phyloP scores from a whole-genome alignment of 2,113 vertebrate genomes.

The Anolis carolinensis region DNA sequence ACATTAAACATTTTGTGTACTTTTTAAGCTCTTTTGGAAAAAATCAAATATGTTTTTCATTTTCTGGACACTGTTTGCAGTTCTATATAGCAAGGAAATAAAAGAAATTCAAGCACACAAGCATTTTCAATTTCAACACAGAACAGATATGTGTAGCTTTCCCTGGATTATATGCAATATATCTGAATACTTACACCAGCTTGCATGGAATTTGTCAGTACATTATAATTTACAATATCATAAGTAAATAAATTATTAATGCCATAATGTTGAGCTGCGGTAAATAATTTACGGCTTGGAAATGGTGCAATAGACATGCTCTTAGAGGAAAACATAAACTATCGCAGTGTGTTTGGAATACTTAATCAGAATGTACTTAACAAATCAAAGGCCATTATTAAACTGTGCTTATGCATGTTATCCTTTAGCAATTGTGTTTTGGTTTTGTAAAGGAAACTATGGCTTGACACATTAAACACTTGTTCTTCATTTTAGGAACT shows the following conservation, averaged over 20 bases:
- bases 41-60: neutral
- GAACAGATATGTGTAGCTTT: neutral
- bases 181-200: constrained; percentile 39
- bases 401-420: constrained; percentile 28
- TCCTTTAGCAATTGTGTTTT: constrained; percentile 27
- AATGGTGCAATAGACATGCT: constrained; percentile 48
- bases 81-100: neutral
- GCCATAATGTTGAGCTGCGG: constrained; percentile 42
- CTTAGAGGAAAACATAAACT: constrained; percentile 57
- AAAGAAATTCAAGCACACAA: too few relatives aligned
- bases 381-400: constrained; percentile 51
- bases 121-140: neutral
- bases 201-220: constrained; percentile 51
- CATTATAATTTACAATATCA: constrained; percentile 60
- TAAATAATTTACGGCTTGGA: constrained; percentile 66
- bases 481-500: neutral
- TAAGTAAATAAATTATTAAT: constrained; percentile 63
- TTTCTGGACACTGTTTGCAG: neutral
- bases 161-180: constrained; percentile 14
- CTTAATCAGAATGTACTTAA: constrained; percentile 51
- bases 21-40: neutral
- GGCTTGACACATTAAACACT: constrained; percentile 11
- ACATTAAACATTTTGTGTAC: neutral
- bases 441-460: constrained; percentile 17
- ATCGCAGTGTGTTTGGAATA: constrained; percentile 41